phyloP scores from a whole-genome alignment of 2,113 vertebrate species.

The Origma solitaria region DNA sequence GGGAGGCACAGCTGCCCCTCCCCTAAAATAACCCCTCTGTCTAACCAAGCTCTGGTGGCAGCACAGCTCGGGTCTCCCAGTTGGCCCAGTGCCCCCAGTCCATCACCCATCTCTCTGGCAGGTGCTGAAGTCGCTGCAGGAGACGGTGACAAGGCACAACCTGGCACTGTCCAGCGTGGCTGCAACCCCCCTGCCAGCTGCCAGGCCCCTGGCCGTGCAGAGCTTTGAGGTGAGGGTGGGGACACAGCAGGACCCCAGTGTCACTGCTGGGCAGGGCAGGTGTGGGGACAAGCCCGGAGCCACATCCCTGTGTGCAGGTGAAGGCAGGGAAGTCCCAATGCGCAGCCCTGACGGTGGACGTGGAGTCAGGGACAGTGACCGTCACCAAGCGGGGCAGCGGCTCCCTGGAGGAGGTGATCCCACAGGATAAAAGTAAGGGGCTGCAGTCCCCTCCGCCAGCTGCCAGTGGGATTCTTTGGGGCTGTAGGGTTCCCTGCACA shows the following conservation, averaged over 20 bases:
- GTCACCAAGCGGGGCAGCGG: slow-evolving; percentile 69
- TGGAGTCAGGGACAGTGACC: slow-evolving; percentile 74
- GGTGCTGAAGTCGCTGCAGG: slow-evolving; percentile 83
- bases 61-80: background rate
- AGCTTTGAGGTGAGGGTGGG: slow-evolving; percentile 75
- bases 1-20: background rate
- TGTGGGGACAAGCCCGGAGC: fast-evolving
- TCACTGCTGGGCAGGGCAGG: background rate
- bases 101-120: background rate
- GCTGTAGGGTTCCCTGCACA: background rate
- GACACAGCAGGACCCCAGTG: fast-evolving
- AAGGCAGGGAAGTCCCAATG: slow-evolving; percentile 77
- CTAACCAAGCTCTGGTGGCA: fast-evolving
- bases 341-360: slow-evolving; percentile 73
- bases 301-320: slow-evolving; percentile 46
- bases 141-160: slow-evolving; percentile 77
- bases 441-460: fast-evolving
- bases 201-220: slow-evolving; percentile 69
- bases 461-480: fast-evolving
- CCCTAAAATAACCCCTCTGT: background rate
- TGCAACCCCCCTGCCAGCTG: background rate
- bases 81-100: background rate
- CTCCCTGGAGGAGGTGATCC: slow-evolving; percentile 72
- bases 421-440: slow-evolving; percentile 76
- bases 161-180: slow-evolving; percentile 68